These are phyloP conservation scores for Hydrozoanthus gracilis DNA, from an alignment of 92 coral and sea anemone species.

Conservation along the genomic window DNA sequence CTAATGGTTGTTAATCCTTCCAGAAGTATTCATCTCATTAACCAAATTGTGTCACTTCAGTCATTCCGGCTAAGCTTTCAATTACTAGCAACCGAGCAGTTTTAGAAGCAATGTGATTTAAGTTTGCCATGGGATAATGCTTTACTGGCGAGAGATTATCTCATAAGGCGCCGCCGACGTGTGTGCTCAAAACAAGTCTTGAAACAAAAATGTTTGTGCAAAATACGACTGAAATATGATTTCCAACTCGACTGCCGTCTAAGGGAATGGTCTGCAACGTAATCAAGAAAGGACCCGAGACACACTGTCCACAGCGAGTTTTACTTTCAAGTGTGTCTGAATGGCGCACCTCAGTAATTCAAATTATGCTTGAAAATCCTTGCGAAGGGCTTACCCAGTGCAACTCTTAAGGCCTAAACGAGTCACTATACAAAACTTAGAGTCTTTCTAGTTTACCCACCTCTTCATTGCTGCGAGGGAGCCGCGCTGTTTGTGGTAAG, in stretches of 20 bases:
- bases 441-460: not conserved
- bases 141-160: no score
- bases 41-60: not conserved
- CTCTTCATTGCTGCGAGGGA: not conserved
- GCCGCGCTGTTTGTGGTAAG: slow-evolving; percentile 3
- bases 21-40: slow-evolving; percentile 18
- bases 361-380: not conserved
- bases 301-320: no score
- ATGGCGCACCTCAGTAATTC: no score
- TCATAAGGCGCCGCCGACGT: no score
- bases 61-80: not conserved
- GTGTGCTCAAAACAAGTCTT: no score
- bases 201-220: no score
- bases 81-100: not conserved
- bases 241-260: no score
- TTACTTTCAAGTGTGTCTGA: no score
- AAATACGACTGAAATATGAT: no score
- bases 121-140: not conserved
- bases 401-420: not conserved
- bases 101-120: not conserved
- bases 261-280: no score
- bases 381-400: not conserved
- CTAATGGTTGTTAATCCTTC: not conserved
- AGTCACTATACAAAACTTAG: not conserved
- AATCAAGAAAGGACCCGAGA: no score